A percentile compares a stretch with the other conserved stretches of the same genome.
Evolutionary conservation across 1,140 invertebrate species (phyloP).

Genomic region (Cherax quadricarinatus): DNA sequence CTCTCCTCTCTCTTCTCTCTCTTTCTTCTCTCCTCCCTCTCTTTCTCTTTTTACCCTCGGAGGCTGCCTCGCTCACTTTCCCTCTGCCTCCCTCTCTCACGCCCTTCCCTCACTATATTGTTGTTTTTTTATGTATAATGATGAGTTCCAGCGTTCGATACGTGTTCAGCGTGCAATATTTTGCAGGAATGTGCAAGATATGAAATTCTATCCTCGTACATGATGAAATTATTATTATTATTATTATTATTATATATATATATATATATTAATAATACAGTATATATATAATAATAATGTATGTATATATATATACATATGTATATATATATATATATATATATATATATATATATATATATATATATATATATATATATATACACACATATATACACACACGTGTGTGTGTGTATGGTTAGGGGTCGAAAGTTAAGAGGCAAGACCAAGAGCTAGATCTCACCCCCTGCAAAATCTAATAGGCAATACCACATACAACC

Average conservation of each 20-base stretch:
- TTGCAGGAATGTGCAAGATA: neutral
- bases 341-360: no score
- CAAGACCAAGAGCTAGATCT: no score
- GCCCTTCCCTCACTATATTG: neutral
- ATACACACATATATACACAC: neutral
- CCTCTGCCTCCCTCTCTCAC: slow-evolving; percentile 15
- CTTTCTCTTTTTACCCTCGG: slow-evolving; percentile 55
- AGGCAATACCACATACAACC: no score
- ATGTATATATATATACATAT: no score
- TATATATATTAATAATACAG: no score
- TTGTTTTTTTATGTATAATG: neutral
- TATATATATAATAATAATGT: no score
- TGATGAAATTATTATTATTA: neutral
- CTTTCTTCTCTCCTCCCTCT: slow-evolving; percentile 6
- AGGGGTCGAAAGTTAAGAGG: no score
- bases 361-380: no score
- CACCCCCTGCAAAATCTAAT: no score
- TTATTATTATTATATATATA: no score
- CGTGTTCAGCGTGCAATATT: neutral
- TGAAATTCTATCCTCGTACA: neutral
- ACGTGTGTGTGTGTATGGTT: no score
- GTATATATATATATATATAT: no score
- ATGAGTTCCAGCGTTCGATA: neutral
- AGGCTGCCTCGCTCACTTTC: slow-evolving; percentile 1
- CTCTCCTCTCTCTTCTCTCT: slow-evolving; percentile 31